Evolutionary conservation across 2,797 vertebrate genomes (phyloP), one percentile per base, ranked within the genome.

Genomic region (Channallabes apus): DNA sequence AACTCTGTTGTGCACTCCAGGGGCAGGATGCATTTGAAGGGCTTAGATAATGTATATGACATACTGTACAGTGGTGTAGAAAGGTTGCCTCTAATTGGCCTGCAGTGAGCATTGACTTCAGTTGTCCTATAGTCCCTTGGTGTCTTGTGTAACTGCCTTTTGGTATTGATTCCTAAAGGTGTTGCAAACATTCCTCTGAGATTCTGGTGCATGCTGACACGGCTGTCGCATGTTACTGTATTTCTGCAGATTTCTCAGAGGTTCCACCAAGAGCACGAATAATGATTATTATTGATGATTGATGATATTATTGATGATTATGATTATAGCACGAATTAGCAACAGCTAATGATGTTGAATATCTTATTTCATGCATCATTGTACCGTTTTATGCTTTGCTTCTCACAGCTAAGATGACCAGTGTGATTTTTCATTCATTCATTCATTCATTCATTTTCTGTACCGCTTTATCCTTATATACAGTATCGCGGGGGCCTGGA

Each of bases 1-100:
- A 81, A 89, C 82, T 85, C 84, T 71, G 86, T 86, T 93, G 90
- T 92, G 86, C 88, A 87, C 84, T 61, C 41, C 6, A 82, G 86
- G 67, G 80, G 69, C 83, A 88, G 87, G 93, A 93, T 91, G 89
- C 83, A 82, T 87, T 82, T 86, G 86, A 91, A 88, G 87, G 85
- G 83, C 77, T 72, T 87, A 87, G 88, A 87, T 88, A 90, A 89
- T 92, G 87, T 87, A 87, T 84, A 89, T 71, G 78, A 91, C 84
- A 86, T 20, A n/a, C 89, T 88, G 89, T 81, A n/a, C 89, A 88
- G 89, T 81, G 85, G 88, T 88, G 75, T 86, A 84, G 85, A 85
- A 80, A 86, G 71, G 27, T 46, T 54, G 20, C 81, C 84, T 90
- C 82, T 92, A 89, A 93, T 88, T 91, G 91, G 90, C 90, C 88